Base-by-base conservation (phyloP, 1,140 invertebrate genomes). In the Telenomus remus region DNA sequence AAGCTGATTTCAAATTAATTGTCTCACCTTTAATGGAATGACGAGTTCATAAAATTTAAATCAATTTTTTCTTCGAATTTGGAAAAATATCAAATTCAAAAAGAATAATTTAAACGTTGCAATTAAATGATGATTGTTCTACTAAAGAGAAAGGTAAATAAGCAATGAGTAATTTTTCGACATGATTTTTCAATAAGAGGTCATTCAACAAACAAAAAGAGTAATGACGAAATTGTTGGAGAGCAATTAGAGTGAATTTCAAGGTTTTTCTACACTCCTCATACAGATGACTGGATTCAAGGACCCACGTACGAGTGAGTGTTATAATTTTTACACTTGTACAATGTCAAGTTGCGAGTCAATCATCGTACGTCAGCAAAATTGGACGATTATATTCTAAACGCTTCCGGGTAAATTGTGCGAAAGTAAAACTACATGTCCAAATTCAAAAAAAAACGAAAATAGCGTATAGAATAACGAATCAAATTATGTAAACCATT, bases 161-260 rank as follows among this genome's bases (percentile, higher is more conserved):
- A 27, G 6, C 19, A 27, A 27, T 27, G 2, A 3, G 19, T 27
- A 6, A 27, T 27, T 27, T 27, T 1, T 27, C 6, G 19, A 27
- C 1, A 27, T 27, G 19, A 27, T 27, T 27, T 27, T 27, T 27
- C 19, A 27, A 27, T 6, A 27, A 27, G 19, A 27, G 19, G 19
- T 27, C 19, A 27, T 27, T 27, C 19, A 27, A 27, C 19, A 27
- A 27, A 27, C 19, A 27, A 27, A 68, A 76, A 47, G 51, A 76
- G 13, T 47, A 57, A 78, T 81, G 78, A 81, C 66, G 77, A 82
- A 81, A 83, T 81, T 78, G n/a, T n/a, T 11, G 37, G 9, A 39
- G 56, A 60, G 76, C 76, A 80, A 80, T 83, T 81, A 82, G 72
- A 81, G 80, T 78, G 61, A 80, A 79, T 82, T 83, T 80, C 81